A percentile compares a stretch with the other conserved stretches of the same genome.
Evolutionary conservation across 2,113 vertebrate species (phyloP).

Genomic region (Xenopus borealis): DNA sequence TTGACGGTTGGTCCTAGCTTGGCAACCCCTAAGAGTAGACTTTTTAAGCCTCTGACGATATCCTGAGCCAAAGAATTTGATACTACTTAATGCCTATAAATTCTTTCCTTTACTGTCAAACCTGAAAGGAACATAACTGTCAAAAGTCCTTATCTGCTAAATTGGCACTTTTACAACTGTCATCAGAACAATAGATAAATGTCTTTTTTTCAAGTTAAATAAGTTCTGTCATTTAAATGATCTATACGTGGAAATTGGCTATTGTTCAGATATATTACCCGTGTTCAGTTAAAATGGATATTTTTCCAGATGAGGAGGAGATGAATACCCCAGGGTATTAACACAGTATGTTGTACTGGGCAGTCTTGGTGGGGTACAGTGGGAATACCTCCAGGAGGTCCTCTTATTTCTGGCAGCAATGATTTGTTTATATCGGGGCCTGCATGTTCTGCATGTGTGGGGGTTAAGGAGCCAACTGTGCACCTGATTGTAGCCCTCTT

Average conservation of each 20-base stretch:
- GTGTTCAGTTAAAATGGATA: too few relatives aligned
- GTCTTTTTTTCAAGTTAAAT: conserved; percentile 36
- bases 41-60: conserved; percentile 15
- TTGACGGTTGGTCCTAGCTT: conserved; percentile 24
- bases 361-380: too few relatives aligned
- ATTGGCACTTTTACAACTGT: conserved; percentile 41
- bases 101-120: conserved; percentile 37
- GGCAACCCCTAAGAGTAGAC: conserved; percentile 27
- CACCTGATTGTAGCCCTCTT: too few relatives aligned
- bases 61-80: conserved; percentile 31
- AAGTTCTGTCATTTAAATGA: conserved; percentile 40
- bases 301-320: too few relatives aligned
- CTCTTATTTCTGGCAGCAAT: too few relatives aligned
- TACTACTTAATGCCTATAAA: conserved; percentile 26
- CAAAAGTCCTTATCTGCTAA: conserved; percentile 30
- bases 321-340: too few relatives aligned
- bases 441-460: too few relatives aligned
- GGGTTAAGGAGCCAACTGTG: too few relatives aligned
- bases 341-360: too few relatives aligned
- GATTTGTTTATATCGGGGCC: too few relatives aligned
- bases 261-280: conserved; percentile 22
- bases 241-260: conserved; percentile 33
- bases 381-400: too few relatives aligned
- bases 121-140: conserved; percentile 23
- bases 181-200: conserved; percentile 42